These are phyloP conservation scores for Bombylius major DNA, from an alignment of 2,888 invertebrate genomes.

Conservation along the genomic window DNA sequence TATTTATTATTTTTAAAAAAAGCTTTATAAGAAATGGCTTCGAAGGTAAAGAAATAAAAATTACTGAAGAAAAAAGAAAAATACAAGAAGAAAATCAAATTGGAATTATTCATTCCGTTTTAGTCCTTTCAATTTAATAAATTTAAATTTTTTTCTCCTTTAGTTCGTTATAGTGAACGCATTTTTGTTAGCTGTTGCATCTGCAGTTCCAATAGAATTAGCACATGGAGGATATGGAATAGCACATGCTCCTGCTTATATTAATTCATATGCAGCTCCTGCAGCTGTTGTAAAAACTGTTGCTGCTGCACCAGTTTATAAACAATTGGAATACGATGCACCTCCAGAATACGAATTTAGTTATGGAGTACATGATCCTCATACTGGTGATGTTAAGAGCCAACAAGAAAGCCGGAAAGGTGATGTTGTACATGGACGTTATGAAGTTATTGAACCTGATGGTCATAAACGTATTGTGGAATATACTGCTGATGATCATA, in stretches of 20 bases:
- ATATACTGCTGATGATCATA: conserved; percentile 41
- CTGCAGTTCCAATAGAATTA: conserved; percentile 4
- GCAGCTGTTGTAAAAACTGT: conserved; percentile 8
- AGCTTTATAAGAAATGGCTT: no score
- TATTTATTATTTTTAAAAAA: no score
- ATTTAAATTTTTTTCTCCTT: no score
- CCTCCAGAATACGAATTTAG: conserved; percentile 39
- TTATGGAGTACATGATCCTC: conserved; percentile 39
- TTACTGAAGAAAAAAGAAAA: no score
- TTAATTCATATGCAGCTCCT: conserved; percentile 1
- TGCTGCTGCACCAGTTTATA: conserved; percentile 9
- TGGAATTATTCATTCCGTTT: no score
- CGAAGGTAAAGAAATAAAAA: no score
- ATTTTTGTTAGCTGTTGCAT: conserved; percentile 1
- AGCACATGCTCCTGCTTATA: neutral
- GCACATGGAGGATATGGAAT: neutral
- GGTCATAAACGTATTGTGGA: conserved; percentile 41
- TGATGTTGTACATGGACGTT: conserved; percentile 40
- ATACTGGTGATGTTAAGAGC: conserved; percentile 41
- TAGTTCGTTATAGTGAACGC: neutral
- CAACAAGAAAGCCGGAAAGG: conserved; percentile 41
- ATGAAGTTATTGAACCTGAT: conserved; percentile 41
- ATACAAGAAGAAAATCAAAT: no score
- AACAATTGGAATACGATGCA: conserved; percentile 26
- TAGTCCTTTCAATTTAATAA: no score